Conservation (phyloP, 2,797 vertebrate species). For the Eidolon dupreanum region DNA sequence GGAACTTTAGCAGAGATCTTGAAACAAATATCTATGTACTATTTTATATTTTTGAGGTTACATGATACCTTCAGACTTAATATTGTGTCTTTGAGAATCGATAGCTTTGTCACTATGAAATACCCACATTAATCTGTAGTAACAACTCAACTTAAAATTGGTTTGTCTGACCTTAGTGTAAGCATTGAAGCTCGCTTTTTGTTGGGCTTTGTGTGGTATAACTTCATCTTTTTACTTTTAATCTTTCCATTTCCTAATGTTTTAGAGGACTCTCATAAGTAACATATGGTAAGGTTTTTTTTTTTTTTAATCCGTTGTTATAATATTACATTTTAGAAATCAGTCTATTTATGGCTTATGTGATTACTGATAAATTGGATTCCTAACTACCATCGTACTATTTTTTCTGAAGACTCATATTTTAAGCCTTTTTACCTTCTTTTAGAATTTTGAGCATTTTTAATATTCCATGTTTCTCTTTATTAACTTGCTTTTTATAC, state of each 20-base stretch:
- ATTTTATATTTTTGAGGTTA: background rate
- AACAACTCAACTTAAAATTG: background rate
- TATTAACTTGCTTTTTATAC: background rate
- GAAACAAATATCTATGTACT: background rate
- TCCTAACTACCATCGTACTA: background rate
- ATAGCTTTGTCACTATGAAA: background rate
- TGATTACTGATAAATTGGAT: background rate
- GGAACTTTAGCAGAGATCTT: background rate
- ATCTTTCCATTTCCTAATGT: background rate
- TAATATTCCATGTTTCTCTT: background rate
- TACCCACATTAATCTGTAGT: background rate
- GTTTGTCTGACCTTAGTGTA: background rate
- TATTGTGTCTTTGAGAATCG: background rate
- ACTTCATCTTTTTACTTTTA: background rate
- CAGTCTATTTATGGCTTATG: background rate
- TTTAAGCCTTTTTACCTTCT: background rate
- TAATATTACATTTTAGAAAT: background rate
- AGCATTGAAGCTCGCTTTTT: background rate
- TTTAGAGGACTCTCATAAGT: background rate
- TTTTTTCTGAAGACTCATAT: background rate
- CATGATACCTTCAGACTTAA: background rate
- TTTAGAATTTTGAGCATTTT: background rate
- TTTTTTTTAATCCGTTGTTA: background rate
- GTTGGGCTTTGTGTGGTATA: background rate
- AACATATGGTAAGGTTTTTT: background rate